phyloP scores from a whole-genome alignment of 1,140 invertebrate genomes.

The Drosophila kikkawai region DNA sequence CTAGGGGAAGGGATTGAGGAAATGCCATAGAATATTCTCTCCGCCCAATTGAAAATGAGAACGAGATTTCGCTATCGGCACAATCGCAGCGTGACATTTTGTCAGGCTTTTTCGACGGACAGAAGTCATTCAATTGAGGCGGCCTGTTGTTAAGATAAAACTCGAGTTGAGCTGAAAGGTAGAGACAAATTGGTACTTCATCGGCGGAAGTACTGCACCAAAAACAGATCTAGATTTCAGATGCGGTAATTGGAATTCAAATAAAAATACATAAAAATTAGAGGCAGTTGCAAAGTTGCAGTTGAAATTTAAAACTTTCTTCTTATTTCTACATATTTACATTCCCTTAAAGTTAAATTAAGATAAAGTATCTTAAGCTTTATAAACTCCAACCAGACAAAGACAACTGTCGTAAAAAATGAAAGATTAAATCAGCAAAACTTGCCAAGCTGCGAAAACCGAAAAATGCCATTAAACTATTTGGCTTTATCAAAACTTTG shows the following conservation, averaged over 20 bases:
- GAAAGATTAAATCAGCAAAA: conserved; percentile 6
- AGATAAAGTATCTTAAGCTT: not conserved
- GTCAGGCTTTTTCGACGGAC: conserved; percentile 21
- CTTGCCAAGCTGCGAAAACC: conserved; percentile 28
- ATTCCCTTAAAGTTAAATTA: not conserved
- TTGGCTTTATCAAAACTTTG: conserved; percentile 16
- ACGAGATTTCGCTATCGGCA: conserved; percentile 65
- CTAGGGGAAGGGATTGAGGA: conserved; percentile 15
- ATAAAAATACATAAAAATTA: not conserved
- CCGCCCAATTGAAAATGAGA: conserved; percentile 46
- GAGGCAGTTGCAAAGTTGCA: not conserved
- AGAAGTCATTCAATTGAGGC: conserved; percentile 54
- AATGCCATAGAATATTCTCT: conserved; percentile 22
- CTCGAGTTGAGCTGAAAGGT: conserved; percentile 42
- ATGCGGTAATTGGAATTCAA: conserved; percentile 1
- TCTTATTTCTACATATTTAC: too few relatives aligned
- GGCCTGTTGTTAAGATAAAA: conserved; percentile 4
- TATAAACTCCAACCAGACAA: not conserved
- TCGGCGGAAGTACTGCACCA: conserved; percentile 15
- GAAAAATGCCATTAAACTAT: not conserved
- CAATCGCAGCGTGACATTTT: conserved; percentile 77
- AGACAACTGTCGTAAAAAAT: not conserved
- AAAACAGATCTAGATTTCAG: conserved; percentile 7
- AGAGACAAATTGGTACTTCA: conserved; percentile 58
- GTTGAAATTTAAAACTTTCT: too few relatives aligned